Evolutionary conservation across 2,797 vertebrate species (phyloP).

Genomic region (Pelobates cultripes): DNA sequence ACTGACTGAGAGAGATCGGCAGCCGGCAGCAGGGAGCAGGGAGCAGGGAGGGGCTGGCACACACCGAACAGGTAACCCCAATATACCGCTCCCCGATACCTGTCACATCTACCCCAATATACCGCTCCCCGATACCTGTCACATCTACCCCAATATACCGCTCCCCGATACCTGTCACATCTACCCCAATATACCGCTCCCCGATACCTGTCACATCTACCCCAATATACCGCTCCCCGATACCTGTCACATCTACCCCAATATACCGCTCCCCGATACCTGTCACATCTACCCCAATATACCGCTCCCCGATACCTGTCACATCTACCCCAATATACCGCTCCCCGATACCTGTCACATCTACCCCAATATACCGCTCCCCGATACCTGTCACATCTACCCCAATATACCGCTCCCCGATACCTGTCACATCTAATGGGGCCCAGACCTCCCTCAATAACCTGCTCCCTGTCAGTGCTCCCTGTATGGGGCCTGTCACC

Average conservation of each 20-base stretch:
- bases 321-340: not conserved
- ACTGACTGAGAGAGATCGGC: no score
- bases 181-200: not conserved
- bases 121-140: not conserved
- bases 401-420: no score
- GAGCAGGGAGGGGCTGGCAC: slow-evolving; percentile 31
- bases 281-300: not conserved
- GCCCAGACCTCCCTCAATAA: no score
- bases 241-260: not conserved
- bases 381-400: not conserved
- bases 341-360: not conserved
- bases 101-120: not conserved
- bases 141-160: not conserved
- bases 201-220: not conserved
- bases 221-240: not conserved
- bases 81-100: not conserved
- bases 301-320: not conserved
- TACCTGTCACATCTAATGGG: no score
- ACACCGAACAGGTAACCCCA: slow-evolving; percentile 10
- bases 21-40: not conserved
- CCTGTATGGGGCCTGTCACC: no score
- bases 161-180: not conserved
- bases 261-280: not conserved
- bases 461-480: no score
- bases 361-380: not conserved